Base-by-base conservation (phyloP, 2,797 vertebrate genomes). In the Spea hammondii region DNA sequence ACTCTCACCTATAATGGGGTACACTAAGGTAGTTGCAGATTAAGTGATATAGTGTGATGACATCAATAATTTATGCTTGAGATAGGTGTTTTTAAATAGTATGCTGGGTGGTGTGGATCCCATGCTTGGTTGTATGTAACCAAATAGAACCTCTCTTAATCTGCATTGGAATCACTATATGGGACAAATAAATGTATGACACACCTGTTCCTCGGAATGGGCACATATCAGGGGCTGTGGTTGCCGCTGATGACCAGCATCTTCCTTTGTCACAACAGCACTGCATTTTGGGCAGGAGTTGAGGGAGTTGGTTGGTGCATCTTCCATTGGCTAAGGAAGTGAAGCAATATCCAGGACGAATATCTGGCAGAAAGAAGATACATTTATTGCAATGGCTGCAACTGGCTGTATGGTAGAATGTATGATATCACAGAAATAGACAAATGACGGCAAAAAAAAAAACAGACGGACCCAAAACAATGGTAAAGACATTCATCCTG, bases 191-290 rank as follows among this genome's bases (percentile, higher is more conserved):
- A 59, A 50, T 62, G 14, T 2, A 44, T 4, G 32, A 69, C 90
- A n/a, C 89, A 99, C 97, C 97, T 0, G 96, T 93, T 85, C 95
- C 93, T 77, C 91, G 90, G 74, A 96, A 95, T 1, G 97, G 96
- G 84, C 97, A 99, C 93, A 98, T 95, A 77, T 98, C 96, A 0
- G 96, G 95, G 6, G 90, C 83, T 0, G 88, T 77, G 0, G 88
- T 80, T 1, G 83, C 84, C 2, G 93, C 91, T 0, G 94, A 86
- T 0, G 96, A 93, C 97, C 97, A 99, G 90, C 97, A 99, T 46
- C 95, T 93, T 55, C 96, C 96, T 0, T 86, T 87, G 60, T 96
- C 95, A 51, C 97, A 99, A 87, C 97, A 99, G 84, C 97, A 98
- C 87, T 98, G 96, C 79, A 91, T 91, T 87, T 93, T 98, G 83